Evolutionary conservation across 2,888 invertebrate species (phyloP), one percentile per base, ranked within the genome.

Genomic region (Synanthedon vespiformis): DNA sequence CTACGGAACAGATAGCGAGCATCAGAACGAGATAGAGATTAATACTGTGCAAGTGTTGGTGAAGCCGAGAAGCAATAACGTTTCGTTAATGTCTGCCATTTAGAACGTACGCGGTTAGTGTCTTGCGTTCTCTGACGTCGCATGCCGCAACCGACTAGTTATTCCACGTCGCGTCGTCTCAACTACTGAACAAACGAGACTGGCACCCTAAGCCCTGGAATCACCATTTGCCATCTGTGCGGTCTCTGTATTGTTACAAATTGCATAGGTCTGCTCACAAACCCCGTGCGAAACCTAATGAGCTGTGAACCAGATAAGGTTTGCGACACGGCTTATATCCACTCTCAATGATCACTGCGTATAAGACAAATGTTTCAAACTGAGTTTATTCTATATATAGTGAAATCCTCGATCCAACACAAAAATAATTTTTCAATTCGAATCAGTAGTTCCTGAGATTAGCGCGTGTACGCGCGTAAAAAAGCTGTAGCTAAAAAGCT

Each of bases 251-350:
- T 86, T 85, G 86, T 82, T 80, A 81, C 80, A 84, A 87, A 84
- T 81, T 73, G 77, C 68, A 74, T 66, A 77, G 80, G 79, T 81
- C 77, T 81, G 72, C 67, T 74, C 66, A 70, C 71, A 74, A 73
- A 68, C 73, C 70, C 74, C 70, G 75, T 78, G 76, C 70, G 77
- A 65, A 68, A 76, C 76, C 80, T 87, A 88, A 88, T 88, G 88
- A 87, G 81, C 84, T 81, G 88, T 89, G 85, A 89, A 89, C 77
- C 72, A 88, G 89, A 89, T 89, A 89, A 88, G 88, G 79, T 77
- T 74, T 63, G 72, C 73, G 70, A 71, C 74, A 71, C 66, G 66
- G 75, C 74, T 34, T 34, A 34, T 34, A 34, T 34, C 34, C 34
- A 34, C 34, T 34, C 34, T 34, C 34, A 10, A 34, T 34, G 72